phyloP scores from a whole-genome alignment of 2,888 invertebrate genomes.

The Torymus aiolomorphi region DNA sequence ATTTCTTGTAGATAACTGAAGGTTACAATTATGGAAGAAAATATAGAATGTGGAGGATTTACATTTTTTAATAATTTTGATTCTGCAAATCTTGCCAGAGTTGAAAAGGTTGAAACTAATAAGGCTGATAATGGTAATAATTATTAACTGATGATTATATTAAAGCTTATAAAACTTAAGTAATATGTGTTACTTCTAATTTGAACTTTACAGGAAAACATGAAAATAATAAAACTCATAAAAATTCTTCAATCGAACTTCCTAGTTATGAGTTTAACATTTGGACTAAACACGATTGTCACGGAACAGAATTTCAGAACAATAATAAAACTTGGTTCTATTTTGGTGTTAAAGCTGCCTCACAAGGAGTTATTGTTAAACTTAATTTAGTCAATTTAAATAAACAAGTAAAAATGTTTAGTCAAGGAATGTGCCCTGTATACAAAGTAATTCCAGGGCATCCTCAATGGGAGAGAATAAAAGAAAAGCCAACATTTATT shows the following conservation, averaged over 20 bases:
- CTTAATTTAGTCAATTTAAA: constrained; percentile 92
- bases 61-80: constrained; percentile 92
- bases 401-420: constrained; percentile 92
- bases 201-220: constrained; percentile 49
- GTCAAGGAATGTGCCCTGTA: constrained; percentile 93
- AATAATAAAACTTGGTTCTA: constrained; percentile 95
- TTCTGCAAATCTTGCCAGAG: constrained; percentile 91
- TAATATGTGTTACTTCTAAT: constrained; percentile 49
- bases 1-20: constrained; percentile 68
- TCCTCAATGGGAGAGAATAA: constrained; percentile 89
- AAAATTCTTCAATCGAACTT: constrained; percentile 73
- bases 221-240: constrained; percentile 63
- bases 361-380: constrained; percentile 80
- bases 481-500: constrained; percentile 86
- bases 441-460: constrained; percentile 85
- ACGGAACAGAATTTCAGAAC: constrained; percentile 91
- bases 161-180: constrained; percentile 46
- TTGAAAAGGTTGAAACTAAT: constrained; percentile 81
- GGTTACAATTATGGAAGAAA: constrained; percentile 74
- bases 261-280: constrained; percentile 90
- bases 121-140: constrained; percentile 69
- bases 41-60: constrained; percentile 84
- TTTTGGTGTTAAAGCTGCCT: constrained; percentile 84
- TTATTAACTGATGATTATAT: constrained; percentile 69
- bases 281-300: constrained; percentile 94